Evolutionary conservation across 2,113 vertebrate genomes (phyloP).

Genomic region (Rattus rattus): DNA sequence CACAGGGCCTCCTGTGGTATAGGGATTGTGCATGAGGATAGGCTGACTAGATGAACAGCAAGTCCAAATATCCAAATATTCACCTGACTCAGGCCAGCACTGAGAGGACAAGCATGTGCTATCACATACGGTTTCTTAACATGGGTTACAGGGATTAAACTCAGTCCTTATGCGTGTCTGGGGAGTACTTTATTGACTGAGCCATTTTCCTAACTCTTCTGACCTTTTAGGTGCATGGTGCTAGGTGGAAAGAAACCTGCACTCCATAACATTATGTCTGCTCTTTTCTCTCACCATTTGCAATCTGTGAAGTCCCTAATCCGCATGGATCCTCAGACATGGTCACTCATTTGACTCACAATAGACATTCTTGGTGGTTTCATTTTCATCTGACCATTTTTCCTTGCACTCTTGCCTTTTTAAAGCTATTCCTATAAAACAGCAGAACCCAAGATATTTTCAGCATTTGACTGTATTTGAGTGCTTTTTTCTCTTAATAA

Average conservation of each 20-base stretch:
- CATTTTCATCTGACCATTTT: constrained; percentile 24
- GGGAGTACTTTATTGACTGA: neutral
- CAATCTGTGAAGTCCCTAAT: neutral
- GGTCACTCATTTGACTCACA: neutral
- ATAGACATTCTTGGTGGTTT: neutral
- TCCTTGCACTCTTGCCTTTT: neutral
- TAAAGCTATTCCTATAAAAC: neutral
- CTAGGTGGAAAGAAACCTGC: neutral
- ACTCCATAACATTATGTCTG: no score
- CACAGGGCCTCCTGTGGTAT: neutral
- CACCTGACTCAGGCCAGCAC: neutral
- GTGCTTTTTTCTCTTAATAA: neutral
- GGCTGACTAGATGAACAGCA: neutral
- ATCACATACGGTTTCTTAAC: neutral
- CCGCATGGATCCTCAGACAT: neutral
- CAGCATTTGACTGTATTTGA: neutral
- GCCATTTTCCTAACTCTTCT: no score
- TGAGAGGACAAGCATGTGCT: neutral
- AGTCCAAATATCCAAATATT: neutral
- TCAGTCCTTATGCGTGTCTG: neutral
- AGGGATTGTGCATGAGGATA: neutral
- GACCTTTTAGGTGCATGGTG: neutral
- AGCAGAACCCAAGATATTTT: constrained; percentile 44
- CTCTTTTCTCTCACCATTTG: neutral
- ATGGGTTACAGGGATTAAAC: neutral